Conservation (phyloP, 2,113 vertebrate genomes). For the Tragelaphus strepsiceros region DNA sequence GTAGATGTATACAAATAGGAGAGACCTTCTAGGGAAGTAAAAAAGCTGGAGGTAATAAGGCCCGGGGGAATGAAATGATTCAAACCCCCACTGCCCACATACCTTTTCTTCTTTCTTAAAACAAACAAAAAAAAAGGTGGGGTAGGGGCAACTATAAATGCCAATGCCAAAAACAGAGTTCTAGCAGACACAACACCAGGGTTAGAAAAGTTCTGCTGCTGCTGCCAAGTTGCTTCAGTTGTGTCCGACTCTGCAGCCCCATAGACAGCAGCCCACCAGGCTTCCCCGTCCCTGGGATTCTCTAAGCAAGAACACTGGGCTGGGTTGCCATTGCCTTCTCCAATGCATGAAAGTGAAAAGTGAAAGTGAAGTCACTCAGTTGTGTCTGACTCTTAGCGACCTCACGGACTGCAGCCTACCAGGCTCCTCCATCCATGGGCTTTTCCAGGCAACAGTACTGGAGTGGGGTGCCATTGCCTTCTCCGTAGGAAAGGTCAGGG, state of each 20-base stretch:
- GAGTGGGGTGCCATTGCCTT: too few species aligned
- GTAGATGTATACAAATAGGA: not conserved
- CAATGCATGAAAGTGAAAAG: too few species aligned
- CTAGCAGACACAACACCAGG: not conserved
- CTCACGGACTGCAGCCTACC: too few species aligned
- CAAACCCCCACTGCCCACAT: not conserved
- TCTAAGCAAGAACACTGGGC: too few species aligned
- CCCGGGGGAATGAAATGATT: not conserved
- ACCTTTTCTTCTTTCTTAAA: not conserved
- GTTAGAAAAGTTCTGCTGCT: not conserved
- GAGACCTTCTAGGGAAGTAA: not conserved
- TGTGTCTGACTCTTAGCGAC: accelerated
- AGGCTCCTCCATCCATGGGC: too few species aligned
- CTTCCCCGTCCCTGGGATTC: too few species aligned
- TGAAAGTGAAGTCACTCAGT: too few species aligned
- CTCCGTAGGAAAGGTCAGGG: not conserved
- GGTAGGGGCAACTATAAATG: not conserved
- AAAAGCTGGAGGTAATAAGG: not conserved
- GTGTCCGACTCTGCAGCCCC: too few species aligned
- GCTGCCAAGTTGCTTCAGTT: accelerated
- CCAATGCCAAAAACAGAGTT: not conserved
- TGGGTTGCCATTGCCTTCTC: too few species aligned
- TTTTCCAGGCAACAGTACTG: too few species aligned
- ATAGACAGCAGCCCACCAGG: too few species aligned
- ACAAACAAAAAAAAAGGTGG: not conserved